These are phyloP conservation scores for Agrochola circellaris DNA, from an alignment of 2,888 invertebrate genomes.

Conservation along the genomic window DNA sequence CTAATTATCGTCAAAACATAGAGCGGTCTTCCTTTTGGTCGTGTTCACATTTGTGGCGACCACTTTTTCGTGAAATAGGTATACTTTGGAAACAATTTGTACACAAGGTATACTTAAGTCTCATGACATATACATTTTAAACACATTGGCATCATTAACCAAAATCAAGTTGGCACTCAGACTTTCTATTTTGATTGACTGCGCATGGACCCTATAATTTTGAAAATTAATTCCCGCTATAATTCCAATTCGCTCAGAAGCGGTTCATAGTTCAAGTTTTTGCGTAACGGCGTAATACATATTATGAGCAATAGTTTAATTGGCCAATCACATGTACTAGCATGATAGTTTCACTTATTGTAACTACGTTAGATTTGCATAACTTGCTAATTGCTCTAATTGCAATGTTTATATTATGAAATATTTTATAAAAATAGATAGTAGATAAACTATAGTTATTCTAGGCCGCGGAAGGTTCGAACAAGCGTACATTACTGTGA, in stretches of 20 bases:
- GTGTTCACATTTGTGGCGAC: not conserved
- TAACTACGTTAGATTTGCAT: slow-evolving; percentile 64
- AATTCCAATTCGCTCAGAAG: slow-evolving; percentile 75
- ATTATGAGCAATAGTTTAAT: slow-evolving; percentile 74
- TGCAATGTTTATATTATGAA: slow-evolving; percentile 52
- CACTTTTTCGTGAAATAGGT: not conserved
- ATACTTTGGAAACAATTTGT: not conserved
- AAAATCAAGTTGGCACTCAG: slow-evolving; percentile 61
- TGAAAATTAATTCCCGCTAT: slow-evolving; percentile 77
- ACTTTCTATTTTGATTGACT: slow-evolving; percentile 80
- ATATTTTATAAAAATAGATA: slow-evolving; percentile 18
- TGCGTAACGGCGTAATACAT: slow-evolving; percentile 76
- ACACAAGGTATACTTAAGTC: not conserved
- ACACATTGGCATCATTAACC: slow-evolving; percentile 41
- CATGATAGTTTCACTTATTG: slow-evolving; percentile 69
- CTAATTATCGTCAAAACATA: not conserved
- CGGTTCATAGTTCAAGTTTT: slow-evolving; percentile 80
- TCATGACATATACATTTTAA: not conserved
- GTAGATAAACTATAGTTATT: not conserved
- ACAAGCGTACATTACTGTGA: not conserved
- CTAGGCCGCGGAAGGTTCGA: not conserved
- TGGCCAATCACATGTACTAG: slow-evolving; percentile 69
- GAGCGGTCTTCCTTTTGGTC: not conserved
- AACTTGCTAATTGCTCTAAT: slow-evolving; percentile 62
- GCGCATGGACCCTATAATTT: slow-evolving; percentile 72